Evolutionary conservation across 2,888 invertebrate genomes (phyloP), one percentile per base, ranked within the genome.

Genomic region (Ptilodon capucinus): DNA sequence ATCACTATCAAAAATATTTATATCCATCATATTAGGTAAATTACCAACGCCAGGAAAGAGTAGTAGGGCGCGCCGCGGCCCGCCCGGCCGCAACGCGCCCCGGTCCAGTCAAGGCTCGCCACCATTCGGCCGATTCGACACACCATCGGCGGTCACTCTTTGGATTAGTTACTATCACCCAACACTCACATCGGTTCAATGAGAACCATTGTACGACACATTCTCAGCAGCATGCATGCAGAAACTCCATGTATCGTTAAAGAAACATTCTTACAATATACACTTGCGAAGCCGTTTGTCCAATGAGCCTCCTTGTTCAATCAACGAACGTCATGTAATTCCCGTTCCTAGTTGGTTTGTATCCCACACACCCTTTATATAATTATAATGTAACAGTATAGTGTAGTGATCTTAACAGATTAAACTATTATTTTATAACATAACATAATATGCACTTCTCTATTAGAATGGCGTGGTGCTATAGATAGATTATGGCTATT

Each of bases 1-100:
- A 86, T 83, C 83, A 84, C 84, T 82, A 82, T 86, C 85, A 85
- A 88, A 84, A 84, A 84, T 81, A 84, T 81, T 80, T 75, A 72
- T 74, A 79, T 76, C 67, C 56, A 60, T 57, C 60, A 76, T 69
- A 66, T 57, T 57, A 60, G 64, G 68, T 74, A 72, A 65, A 71
- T 67, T 63, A 62, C 71, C 68, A 65, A 65, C 60, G 57, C 74
- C 72, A 64, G 54, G 70, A 63, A 44, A 40, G 43, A 9, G 18
- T 17, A 28, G 46, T 17, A 46, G 47, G 34, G 41, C 44, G 48
- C 6, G 48, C 44, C 25, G 34, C 44, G 39, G 40, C 49, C 30
- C 41, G 40, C 40, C 41, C 46, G 54, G 51, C 44, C 51, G 19
- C 44, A 52, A 47, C 55, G 55, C 61, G 58, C 54, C 44, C 25